A percentile compares a stretch with the other conserved stretches of the same genome.
Conservation (phyloP, 2,888 invertebrate genomes). For the Molorchus minor region DNA sequence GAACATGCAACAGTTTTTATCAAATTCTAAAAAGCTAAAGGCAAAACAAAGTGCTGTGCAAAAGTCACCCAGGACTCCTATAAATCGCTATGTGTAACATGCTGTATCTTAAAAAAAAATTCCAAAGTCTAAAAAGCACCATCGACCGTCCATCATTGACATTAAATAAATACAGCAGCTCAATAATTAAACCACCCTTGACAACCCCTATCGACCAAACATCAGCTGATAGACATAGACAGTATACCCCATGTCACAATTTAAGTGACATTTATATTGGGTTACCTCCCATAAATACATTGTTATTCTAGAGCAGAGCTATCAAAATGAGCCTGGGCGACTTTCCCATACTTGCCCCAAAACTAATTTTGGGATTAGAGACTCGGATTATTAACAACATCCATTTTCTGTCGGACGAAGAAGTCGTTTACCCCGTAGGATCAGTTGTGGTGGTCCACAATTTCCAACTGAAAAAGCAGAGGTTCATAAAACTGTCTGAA, state of each 20-base stretch:
- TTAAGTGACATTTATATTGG: not conserved
- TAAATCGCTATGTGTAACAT: too few relatives aligned
- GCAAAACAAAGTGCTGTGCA: too few relatives aligned
- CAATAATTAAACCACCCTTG: too few relatives aligned
- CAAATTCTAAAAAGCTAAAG: too few relatives aligned
- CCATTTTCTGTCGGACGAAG: conserved; percentile 76
- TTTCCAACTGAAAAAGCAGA: conserved; percentile 75
- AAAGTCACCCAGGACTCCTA: too few relatives aligned
- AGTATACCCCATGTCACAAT: too few relatives aligned
- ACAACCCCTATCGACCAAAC: conserved; percentile 8
- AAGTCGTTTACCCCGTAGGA: conserved; percentile 83
- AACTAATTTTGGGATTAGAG: conserved; percentile 71
- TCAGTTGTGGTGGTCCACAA: conserved; percentile 80
- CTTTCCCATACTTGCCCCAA: conserved; percentile 68
- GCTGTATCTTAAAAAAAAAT: too few relatives aligned
- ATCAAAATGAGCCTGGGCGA: conserved; percentile 33
- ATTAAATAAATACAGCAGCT: too few relatives aligned
- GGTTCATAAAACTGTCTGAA: conserved; percentile 74
- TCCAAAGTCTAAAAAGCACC: too few relatives aligned
- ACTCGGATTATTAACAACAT: conserved; percentile 75
- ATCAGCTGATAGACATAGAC: not conserved
- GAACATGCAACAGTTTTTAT: too few relatives aligned
- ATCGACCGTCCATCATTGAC: too few relatives aligned
- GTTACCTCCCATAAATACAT: not conserved
- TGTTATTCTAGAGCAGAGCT: too few relatives aligned